Evolutionary conservation across 2,888 invertebrate species (phyloP).

Genomic region (Encarsia formosa): DNA sequence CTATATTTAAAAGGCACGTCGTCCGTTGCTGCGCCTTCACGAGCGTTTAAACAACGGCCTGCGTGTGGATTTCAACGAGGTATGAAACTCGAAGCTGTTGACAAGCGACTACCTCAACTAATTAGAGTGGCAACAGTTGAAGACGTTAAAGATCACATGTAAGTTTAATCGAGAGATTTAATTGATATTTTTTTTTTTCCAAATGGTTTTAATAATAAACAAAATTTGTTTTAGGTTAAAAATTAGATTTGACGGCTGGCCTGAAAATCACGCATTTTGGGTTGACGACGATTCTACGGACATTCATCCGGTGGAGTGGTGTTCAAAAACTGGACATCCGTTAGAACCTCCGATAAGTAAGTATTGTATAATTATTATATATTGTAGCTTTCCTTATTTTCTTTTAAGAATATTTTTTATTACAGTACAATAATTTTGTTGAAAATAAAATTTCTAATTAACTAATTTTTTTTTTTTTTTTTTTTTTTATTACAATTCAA

Average conservation of each 20-base stretch:
- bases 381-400: too few relatives aligned
- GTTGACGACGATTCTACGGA: conserved; percentile 86
- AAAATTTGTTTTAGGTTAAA: conserved; percentile 37
- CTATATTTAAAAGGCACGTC: conserved; percentile 74
- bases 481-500: too few relatives aligned
- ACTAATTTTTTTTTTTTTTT: not conserved
- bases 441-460: not conserved
- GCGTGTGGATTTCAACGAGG: conserved; percentile 76
- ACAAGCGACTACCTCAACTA: conserved; percentile 74
- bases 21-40: conserved; percentile 70
- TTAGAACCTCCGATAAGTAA: conserved; percentile 67
- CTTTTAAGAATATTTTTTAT: too few relatives aligned
- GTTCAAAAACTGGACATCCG: conserved; percentile 81
- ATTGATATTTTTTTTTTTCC: not conserved
- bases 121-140: conserved; percentile 82
- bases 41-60: conserved; percentile 77
- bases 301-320: conserved; percentile 90
- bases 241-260: conserved; percentile 88
- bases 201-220: not conserved
- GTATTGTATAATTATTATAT: too few relatives aligned
- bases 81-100: conserved; percentile 86
- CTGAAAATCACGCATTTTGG: conserved; percentile 79
- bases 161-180: conserved; percentile 21
- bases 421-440: too few relatives aligned
- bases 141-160: conserved; percentile 66